Conservation (phyloP, 2,113 vertebrate species). For the Sylvia atricapilla region DNA sequence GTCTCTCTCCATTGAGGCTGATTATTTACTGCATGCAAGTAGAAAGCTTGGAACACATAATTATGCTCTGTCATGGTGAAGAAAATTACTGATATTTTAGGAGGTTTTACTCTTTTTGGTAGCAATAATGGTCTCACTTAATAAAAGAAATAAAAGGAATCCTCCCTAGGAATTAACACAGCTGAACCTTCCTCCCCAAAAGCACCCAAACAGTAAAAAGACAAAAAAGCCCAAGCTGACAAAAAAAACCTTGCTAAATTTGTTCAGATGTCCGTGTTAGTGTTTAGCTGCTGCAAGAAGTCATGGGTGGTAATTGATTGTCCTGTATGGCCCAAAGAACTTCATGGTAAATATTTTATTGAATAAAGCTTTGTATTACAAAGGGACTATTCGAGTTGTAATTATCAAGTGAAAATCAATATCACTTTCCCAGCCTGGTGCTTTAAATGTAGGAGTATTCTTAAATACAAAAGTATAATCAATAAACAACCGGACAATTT, state of each 20-base stretch:
- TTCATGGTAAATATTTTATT: conserved; percentile 38
- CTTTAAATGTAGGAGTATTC: conserved; percentile 30
- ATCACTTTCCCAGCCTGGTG: conserved; percentile 36
- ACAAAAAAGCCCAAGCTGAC: background rate
- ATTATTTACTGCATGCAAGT: background rate
- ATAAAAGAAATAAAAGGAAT: background rate
- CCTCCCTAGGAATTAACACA: background rate
- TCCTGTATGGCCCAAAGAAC: background rate
- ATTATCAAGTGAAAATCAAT: conserved; percentile 65
- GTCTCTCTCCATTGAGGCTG: background rate
- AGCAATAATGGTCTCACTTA: background rate
- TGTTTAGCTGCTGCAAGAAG: background rate
- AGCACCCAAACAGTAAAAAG: background rate
- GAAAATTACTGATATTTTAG: background rate
- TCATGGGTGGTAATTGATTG: background rate
- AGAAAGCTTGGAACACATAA: background rate
- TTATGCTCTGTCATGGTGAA: background rate
- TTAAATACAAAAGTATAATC: conserved; percentile 56
- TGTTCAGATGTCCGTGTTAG: background rate
- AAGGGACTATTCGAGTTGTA: conserved; percentile 2
- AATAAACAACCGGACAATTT: conserved; percentile 52
- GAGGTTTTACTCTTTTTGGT: background rate
- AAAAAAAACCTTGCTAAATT: background rate
- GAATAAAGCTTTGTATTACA: conserved; percentile 42
- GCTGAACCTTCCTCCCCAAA: background rate